These are phyloP conservation scores for Rhingia rostrata DNA, from an alignment of 2,888 invertebrate genomes.

Conservation along the genomic window DNA sequence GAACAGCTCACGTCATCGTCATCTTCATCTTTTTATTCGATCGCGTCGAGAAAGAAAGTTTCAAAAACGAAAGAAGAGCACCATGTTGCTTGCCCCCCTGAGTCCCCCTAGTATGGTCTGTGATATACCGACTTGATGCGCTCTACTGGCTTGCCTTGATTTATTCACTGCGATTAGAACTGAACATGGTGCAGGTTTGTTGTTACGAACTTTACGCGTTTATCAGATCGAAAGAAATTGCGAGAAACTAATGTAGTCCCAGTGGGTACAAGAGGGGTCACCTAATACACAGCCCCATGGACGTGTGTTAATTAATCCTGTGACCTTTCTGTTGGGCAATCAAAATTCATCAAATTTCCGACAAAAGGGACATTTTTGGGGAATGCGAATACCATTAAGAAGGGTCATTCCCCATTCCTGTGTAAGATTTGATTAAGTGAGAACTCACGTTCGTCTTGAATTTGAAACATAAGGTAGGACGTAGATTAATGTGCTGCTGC, in stretches of 20 bases:
- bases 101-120: neutral
- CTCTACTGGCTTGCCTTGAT: conserved; percentile 64
- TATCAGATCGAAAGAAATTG: conserved; percentile 38
- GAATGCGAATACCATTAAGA: neutral
- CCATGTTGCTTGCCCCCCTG: neutral
- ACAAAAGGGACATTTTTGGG: conserved; percentile 42
- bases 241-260: neutral
- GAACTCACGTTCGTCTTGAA: conserved; percentile 26
- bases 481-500: conserved; percentile 30
- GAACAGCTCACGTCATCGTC: conserved; percentile 23
- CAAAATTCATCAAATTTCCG: neutral
- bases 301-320: conserved; percentile 35
- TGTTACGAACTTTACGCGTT: conserved; percentile 3
- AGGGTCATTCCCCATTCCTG: neutral
- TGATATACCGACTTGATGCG: conserved; percentile 40
- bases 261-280: neutral
- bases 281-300: neutral
- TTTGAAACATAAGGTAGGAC: neutral
- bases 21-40: conserved; percentile 10
- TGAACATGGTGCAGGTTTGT: conserved; percentile 30
- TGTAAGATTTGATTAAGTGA: conserved; percentile 33
- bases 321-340: conserved; percentile 24
- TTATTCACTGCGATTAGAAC: conserved; percentile 51
- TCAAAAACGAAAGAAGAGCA: conserved; percentile 1
- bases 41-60: conserved; percentile 63